Evolutionary conservation across 2,888 invertebrate species (phyloP).

Genomic region (Callimorpha dominula): DNA sequence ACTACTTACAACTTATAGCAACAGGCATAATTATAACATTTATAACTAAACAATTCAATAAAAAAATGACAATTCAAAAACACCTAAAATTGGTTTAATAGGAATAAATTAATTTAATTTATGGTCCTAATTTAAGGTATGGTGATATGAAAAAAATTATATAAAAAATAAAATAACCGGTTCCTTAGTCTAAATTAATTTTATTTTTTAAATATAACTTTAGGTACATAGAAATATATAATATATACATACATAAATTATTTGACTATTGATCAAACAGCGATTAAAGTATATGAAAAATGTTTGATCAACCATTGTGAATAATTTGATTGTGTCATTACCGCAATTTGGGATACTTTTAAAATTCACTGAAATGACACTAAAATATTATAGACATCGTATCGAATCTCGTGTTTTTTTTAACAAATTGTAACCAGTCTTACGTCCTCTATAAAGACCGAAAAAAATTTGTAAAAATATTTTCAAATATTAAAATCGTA

Average conservation of each 20-base stretch:
- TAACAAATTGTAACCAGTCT: slow-evolving; percentile 64
- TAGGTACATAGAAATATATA: slow-evolving; percentile 37
- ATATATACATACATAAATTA: slow-evolving; percentile 50
- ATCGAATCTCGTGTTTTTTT: slow-evolving; percentile 32
- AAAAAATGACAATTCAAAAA: too few species aligned
- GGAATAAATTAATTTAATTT: too few species aligned
- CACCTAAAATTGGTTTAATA: too few species aligned
- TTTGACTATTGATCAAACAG: slow-evolving; percentile 29
- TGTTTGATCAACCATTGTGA: slow-evolving; percentile 32
- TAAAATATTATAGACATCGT: slow-evolving; percentile 19
- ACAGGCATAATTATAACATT: too few species aligned
- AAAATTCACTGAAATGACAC: slow-evolving; percentile 33
- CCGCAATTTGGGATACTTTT: slow-evolving; percentile 20
- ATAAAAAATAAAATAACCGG: slow-evolving; percentile 44
- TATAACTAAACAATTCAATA: too few species aligned
- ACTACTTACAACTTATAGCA: too few species aligned
- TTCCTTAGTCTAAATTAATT: slow-evolving; percentile 54
- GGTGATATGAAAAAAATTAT: too few species aligned
- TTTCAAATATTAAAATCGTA: slow-evolving; percentile 23
- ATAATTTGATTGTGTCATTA: slow-evolving; percentile 31
- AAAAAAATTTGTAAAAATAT: slow-evolving; percentile 52
- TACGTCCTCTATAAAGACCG: slow-evolving; percentile 75
- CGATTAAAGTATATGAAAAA: slow-evolving; percentile 13
- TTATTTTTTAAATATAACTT: slow-evolving; percentile 48
- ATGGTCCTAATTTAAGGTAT: too few species aligned